A percentile compares a stretch with the other conserved stretches of the same genome.
Conservation (phyloP, 2,888 invertebrate genomes). For the Rhamphomyia laevipes region DNA sequence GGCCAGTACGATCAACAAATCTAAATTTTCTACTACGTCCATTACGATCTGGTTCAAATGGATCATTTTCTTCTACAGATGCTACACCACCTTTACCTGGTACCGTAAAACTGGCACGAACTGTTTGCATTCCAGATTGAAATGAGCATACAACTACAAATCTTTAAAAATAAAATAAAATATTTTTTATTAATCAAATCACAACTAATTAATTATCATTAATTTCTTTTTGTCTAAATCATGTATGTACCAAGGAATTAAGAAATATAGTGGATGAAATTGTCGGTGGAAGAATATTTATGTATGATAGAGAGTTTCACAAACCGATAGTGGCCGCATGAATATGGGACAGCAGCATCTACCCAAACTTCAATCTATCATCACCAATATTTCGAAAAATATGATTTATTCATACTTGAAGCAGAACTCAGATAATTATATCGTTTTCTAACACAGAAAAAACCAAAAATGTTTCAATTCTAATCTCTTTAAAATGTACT, state of each 20-base stretch:
- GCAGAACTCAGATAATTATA: too few relatives aligned
- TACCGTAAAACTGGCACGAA: slow-evolving; percentile 63
- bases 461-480: background rate
- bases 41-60: slow-evolving; percentile 27
- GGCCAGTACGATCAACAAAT: slow-evolving; percentile 32
- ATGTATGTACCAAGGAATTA: too few relatives aligned
- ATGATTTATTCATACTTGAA: too few relatives aligned
- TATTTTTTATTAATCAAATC: background rate
- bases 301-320: too few relatives aligned
- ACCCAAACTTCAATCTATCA: too few relatives aligned
- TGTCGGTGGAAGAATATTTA: too few relatives aligned
- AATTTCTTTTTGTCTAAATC: too few relatives aligned
- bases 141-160: slow-evolving; percentile 72
- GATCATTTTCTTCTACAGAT: slow-evolving; percentile 24
- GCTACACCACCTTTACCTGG: slow-evolving; percentile 46
- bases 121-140: slow-evolving; percentile 70
- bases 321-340: too few relatives aligned
- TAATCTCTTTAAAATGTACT: background rate
- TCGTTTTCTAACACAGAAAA: too few relatives aligned
- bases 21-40: slow-evolving; percentile 32
- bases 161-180: slow-evolving; percentile 33
- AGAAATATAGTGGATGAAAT: too few relatives aligned
- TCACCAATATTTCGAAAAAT: too few relatives aligned
- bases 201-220: background rate
- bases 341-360: too few relatives aligned